phyloP scores from a whole-genome alignment of 2,113 vertebrate species.

The Trogon melanurus region DNA sequence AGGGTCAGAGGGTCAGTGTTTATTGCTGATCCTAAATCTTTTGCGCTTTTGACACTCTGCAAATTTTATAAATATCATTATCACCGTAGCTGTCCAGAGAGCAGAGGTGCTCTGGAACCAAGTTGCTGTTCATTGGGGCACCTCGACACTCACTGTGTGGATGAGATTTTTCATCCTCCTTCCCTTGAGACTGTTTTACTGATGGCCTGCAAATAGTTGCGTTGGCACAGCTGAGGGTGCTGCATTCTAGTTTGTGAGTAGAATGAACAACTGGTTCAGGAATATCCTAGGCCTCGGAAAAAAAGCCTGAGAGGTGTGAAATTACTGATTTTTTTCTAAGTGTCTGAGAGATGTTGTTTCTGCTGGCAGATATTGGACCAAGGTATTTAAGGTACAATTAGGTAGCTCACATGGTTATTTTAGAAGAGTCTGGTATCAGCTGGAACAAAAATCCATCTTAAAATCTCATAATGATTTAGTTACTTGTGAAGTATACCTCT shows the following conservation, averaged over 20 bases:
- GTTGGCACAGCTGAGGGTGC: not conserved
- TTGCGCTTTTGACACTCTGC: not conserved
- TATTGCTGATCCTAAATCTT: not conserved
- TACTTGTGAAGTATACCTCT: not conserved
- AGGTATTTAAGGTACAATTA: not conserved
- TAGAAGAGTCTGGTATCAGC: not conserved
- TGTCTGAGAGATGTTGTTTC: not conserved
- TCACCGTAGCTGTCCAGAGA: not conserved
- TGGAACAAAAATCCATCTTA: not conserved
- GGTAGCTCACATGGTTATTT: not conserved
- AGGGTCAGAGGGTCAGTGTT: not conserved
- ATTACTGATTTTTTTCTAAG: not conserved
- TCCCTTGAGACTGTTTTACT: not conserved
- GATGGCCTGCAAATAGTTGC: not conserved
- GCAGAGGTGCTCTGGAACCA: not conserved
- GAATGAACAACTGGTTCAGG: not conserved
- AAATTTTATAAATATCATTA: not conserved
- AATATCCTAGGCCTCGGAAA: not conserved
- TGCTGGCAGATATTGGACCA: not conserved
- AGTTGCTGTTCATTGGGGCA: not conserved
- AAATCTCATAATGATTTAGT: not conserved
- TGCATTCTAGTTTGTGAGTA: accelerated
- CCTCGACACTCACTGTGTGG: accelerated
- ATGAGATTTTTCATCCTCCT: not conserved
- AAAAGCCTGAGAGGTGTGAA: not conserved